Percentiles rank a stretch among this genome's conserved stretches.
These are phyloP conservation scores for Acheta domesticus DNA, from an alignment of 2,888 invertebrate species.

Conservation along the genomic window DNA sequence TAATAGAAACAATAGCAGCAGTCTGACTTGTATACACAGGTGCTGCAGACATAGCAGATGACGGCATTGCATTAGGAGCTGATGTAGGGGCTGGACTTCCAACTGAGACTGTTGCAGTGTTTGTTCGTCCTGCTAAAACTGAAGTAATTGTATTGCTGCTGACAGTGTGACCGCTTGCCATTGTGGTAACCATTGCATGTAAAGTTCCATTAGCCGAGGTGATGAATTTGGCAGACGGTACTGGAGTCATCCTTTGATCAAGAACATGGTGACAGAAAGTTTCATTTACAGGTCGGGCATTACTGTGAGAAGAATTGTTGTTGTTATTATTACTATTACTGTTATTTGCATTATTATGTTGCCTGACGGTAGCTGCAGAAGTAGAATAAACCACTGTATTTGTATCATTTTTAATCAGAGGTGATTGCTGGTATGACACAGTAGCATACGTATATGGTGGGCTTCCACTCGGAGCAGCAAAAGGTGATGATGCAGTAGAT, in stretches of 20 bases:
- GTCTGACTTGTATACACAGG: slow-evolving; percentile 30
- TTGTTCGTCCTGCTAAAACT: slow-evolving; percentile 70
- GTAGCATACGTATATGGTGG: slow-evolving; percentile 32
- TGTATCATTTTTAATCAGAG: slow-evolving; percentile 24
- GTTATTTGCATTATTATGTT: background rate
- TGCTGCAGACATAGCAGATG: slow-evolving; percentile 47
- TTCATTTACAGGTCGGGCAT: slow-evolving; percentile 21
- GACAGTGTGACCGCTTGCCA: slow-evolving; percentile 72
- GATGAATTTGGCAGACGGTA: slow-evolving; percentile 18
- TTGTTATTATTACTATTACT: background rate
- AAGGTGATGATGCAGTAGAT: slow-evolving; percentile 35
- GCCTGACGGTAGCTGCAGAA: slow-evolving; percentile 18
- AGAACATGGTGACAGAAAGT: slow-evolving; percentile 29
- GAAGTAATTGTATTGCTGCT: slow-evolving; percentile 79
- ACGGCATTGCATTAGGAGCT: slow-evolving; percentile 48
- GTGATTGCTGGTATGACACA: slow-evolving; percentile 27
- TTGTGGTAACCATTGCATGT: slow-evolving; percentile 54
- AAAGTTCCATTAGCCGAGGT: slow-evolving; percentile 39
- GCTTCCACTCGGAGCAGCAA: slow-evolving; percentile 32
- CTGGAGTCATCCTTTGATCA: slow-evolving; percentile 29
- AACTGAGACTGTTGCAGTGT: slow-evolving; percentile 72
- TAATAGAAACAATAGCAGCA: slow-evolving; percentile 36
- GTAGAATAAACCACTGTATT: slow-evolving; percentile 24
- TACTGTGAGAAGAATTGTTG: background rate
- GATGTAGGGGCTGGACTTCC: slow-evolving; percentile 56